A percentile compares a stretch with the other conserved stretches of the same genome.
Evolutionary conservation across 1,140 invertebrate species (phyloP).

Genomic region (Scaptodrosophila lebanonensis): DNA sequence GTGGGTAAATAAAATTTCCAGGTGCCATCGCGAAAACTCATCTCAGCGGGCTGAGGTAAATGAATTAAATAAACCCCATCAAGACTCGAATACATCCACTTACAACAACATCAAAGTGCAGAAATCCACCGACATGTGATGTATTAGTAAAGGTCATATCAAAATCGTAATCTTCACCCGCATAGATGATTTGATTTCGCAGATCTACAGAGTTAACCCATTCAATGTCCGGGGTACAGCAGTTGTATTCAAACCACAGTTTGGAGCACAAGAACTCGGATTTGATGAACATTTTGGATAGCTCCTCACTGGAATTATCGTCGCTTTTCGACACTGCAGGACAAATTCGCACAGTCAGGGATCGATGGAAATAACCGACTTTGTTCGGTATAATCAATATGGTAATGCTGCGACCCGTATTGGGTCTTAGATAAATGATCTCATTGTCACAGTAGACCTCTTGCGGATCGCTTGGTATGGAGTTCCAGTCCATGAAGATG

Average conservation of each 20-base stretch:
- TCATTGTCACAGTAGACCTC: slow-evolving; percentile 65
- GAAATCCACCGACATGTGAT: slow-evolving; percentile 43
- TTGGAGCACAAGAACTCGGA: slow-evolving; percentile 55
- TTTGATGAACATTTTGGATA: slow-evolving; percentile 24
- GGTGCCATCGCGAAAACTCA: slow-evolving; percentile 47
- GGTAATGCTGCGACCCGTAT: slow-evolving; percentile 56
- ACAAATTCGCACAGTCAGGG: slow-evolving; percentile 54
- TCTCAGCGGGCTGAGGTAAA: slow-evolving; percentile 41
- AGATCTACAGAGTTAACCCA: slow-evolving; percentile 46
- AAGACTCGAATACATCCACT: slow-evolving; percentile 11
- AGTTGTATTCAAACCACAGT: slow-evolving; percentile 64
- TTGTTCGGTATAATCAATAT: slow-evolving; percentile 62
- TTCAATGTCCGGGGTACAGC: slow-evolving; percentile 44
- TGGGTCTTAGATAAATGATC: slow-evolving; percentile 61
- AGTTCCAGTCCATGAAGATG: slow-evolving; percentile 69
- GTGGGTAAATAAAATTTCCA: slow-evolving; percentile 57
- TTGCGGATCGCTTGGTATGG: slow-evolving; percentile 53
- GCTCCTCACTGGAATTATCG: slow-evolving; percentile 16
- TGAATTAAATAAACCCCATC: background rate
- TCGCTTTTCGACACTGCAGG: slow-evolving; percentile 8
- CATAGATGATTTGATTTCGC: slow-evolving; percentile 34
- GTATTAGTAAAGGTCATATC: slow-evolving; percentile 52
- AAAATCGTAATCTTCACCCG: slow-evolving; percentile 53
- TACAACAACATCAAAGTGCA: slow-evolving; percentile 64
- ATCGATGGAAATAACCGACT: slow-evolving; percentile 47